Conservation (phyloP, 2,888 invertebrate species). For the Sclerodermus sp. region DNA sequence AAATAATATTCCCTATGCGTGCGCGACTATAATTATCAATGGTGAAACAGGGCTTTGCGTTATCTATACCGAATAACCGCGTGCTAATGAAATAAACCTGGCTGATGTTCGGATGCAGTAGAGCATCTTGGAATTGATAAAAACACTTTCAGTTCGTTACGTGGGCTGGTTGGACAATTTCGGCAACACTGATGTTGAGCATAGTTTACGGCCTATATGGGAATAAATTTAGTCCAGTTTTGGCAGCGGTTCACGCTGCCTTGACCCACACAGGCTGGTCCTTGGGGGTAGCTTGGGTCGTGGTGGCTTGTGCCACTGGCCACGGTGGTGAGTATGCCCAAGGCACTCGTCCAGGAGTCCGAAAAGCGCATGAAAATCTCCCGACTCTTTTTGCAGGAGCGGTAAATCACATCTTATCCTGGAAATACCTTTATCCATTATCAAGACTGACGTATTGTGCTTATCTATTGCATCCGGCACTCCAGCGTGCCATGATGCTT, state of each 20-base stretch:
- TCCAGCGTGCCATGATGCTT: slow-evolving; percentile 59
- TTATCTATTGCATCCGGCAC: slow-evolving; percentile 61
- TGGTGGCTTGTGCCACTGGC: slow-evolving; percentile 57
- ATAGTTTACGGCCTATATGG: slow-evolving; percentile 53
- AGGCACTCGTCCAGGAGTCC: too few species aligned
- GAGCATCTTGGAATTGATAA: not conserved
- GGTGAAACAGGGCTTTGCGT: too few species aligned
- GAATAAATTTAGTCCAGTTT: slow-evolving; percentile 35
- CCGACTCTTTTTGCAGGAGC: slow-evolving; percentile 46
- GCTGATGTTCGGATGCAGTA: too few species aligned
- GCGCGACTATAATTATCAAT: too few species aligned
- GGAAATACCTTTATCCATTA: slow-evolving; percentile 59
- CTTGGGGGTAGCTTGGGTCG: slow-evolving; percentile 56
- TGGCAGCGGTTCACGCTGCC: slow-evolving; percentile 52
- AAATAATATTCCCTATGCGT: too few species aligned
- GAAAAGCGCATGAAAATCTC: too few species aligned
- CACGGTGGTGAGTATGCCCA: slow-evolving; percentile 54
- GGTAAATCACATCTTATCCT: slow-evolving; percentile 57
- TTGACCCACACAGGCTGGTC: slow-evolving; percentile 59
- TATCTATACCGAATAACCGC: too few species aligned
- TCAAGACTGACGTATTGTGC: slow-evolving; percentile 63
- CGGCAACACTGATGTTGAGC: slow-evolving; percentile 37
- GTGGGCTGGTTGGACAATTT: slow-evolving; percentile 43
- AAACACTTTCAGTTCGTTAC: not conserved
- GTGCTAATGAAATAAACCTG: too few species aligned